Evolutionary conservation across 2,797 vertebrate species (phyloP).

Genomic region (Spondyliosoma cantharus): DNA sequence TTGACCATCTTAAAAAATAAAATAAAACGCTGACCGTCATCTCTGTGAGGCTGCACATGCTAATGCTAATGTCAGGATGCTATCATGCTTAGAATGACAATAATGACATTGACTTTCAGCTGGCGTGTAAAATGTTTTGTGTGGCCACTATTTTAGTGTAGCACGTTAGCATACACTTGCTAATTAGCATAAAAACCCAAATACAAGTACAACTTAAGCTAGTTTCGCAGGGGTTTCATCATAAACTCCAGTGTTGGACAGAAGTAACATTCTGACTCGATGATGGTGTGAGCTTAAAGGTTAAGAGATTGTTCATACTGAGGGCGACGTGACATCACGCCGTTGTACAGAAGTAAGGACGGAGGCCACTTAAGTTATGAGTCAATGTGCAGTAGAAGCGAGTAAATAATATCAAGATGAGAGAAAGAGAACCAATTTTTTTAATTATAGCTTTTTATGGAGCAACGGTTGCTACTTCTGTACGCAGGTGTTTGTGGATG

Average conservation of each 20-base stretch:
- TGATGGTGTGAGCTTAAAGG: not conserved
- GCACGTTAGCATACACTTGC: too few species aligned
- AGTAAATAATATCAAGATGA: too few species aligned
- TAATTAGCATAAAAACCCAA: too few species aligned
- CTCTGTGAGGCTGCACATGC: not conserved
- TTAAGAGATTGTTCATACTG: not conserved
- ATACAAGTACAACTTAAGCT: too few species aligned
- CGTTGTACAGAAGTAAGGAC: too few species aligned
- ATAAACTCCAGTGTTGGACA: not conserved
- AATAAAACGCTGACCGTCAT: not conserved
- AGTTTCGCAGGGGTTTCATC: not conserved
- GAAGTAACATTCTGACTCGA: not conserved
- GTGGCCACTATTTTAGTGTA: not conserved
- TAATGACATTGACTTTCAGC: not conserved
- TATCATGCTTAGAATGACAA: not conserved
- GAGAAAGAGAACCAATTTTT: too few species aligned
- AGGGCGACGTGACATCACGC: not conserved
- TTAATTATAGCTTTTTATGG: too few species aligned
- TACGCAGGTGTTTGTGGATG: too few species aligned
- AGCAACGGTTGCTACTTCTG: too few species aligned
- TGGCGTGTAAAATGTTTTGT: not conserved
- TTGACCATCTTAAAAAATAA: not conserved
- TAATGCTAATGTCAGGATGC: not conserved
- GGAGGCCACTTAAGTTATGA: too few species aligned
- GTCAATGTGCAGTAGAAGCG: too few species aligned